Percentiles rank a stretch among this genome's conserved stretches.
These are phyloP conservation scores for Motacilla alba DNA, from an alignment of 2,113 vertebrate genomes.

Conservation along the genomic window DNA sequence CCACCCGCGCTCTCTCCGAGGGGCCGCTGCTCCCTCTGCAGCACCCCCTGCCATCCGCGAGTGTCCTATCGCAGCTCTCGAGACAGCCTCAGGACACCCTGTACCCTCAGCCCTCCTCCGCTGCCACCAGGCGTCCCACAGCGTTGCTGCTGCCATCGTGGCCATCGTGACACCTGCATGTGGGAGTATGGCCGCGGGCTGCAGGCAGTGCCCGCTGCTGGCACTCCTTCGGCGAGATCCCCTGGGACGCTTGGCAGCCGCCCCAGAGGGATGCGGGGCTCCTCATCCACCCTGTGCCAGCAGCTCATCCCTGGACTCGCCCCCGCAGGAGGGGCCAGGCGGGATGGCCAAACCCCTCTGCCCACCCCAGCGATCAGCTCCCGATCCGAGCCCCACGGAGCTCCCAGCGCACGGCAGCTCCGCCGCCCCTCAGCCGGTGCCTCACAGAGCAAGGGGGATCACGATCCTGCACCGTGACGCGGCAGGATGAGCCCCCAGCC, in stretches of 20 bases:
- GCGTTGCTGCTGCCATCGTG: fast-evolving
- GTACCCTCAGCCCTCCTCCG: not conserved
- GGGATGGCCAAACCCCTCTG: not conserved
- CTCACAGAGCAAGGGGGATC: not conserved
- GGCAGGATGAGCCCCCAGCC: not conserved
- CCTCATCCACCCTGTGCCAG: not conserved
- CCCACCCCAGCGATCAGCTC: not conserved
- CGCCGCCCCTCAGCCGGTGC: fast-evolving
- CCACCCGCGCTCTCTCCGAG: not conserved
- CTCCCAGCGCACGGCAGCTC: not conserved
- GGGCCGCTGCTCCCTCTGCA: not conserved
- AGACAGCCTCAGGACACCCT: not conserved
- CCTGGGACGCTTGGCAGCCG: fast-evolving
- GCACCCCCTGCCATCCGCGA: not conserved
- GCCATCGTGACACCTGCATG: not conserved
- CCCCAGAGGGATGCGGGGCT: fast-evolving
- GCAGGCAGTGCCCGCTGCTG: not conserved
- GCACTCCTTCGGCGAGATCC: fast-evolving
- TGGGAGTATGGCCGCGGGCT: fast-evolving
- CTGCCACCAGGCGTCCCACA: fast-evolving
- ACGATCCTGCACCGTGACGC: fast-evolving
- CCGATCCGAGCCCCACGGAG: not conserved
- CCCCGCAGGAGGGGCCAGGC: not conserved
- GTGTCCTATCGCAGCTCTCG: not conserved
- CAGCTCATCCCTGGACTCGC: not conserved